Evolutionary conservation across 2,888 invertebrate species (phyloP).

Genomic region (Cheilosia impressa): DNA sequence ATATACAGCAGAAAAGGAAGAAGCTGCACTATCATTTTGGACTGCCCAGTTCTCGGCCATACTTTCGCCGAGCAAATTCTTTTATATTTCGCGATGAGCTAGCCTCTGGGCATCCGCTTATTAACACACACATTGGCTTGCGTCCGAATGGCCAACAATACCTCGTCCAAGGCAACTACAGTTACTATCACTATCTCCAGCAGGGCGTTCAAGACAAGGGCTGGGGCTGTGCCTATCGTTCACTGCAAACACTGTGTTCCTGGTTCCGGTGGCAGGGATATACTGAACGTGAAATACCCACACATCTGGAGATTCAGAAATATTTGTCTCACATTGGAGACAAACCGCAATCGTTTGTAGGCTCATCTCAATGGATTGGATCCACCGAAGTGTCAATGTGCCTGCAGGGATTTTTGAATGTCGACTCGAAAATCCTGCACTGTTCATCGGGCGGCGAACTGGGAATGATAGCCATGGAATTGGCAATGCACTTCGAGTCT

Average conservation of each 20-base stretch:
- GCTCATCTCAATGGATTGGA: constrained; percentile 98
- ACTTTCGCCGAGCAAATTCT: constrained; percentile 90
- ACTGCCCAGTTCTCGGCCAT: constrained; percentile 88
- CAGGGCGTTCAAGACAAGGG: constrained; percentile 96
- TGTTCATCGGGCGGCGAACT: constrained; percentile 94
- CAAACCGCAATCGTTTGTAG: constrained; percentile 93
- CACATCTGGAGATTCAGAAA: constrained; percentile 94
- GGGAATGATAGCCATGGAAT: constrained; percentile 90
- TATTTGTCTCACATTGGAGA: constrained; percentile 97
- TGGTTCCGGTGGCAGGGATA: constrained; percentile 97
- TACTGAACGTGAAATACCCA: constrained; percentile 90
- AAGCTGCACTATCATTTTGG: constrained; percentile 89
- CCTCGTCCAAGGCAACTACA: constrained; percentile 92
- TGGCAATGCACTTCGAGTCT: constrained; percentile 94
- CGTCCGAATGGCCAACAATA: constrained; percentile 84
- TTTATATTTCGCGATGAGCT: constrained; percentile 85
- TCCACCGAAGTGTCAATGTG: constrained; percentile 98
- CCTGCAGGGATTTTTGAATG: constrained; percentile 90
- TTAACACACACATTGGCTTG: constrained; percentile 89
- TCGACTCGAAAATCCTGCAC: constrained; percentile 92
- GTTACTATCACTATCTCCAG: constrained; percentile 98
- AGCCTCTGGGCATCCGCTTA: constrained; percentile 84
- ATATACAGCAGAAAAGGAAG: constrained; percentile 86
- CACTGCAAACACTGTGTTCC: constrained; percentile 97
- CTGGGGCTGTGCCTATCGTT: constrained; percentile 99